Evolutionary conservation across 2,888 invertebrate genomes (phyloP), one percentile per base, ranked within the genome.

Genomic region (Scaptomyza flava): DNA sequence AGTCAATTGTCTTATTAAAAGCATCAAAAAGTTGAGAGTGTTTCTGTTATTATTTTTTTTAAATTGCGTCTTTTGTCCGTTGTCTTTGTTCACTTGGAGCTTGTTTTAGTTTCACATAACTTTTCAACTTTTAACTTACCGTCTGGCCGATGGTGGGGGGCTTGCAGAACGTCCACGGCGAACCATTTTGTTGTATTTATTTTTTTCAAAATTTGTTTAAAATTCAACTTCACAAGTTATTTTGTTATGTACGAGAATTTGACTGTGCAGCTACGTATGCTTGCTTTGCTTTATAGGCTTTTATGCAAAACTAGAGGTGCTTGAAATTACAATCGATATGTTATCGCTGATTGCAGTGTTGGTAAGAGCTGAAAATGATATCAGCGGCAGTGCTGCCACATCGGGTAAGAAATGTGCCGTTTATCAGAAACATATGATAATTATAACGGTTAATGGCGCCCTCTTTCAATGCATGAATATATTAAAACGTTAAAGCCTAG

Each of bases 111-210:
- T 54, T 43, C 36, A 23, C 36, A 23, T 23, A 27, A 53, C 17
- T 43, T 27, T 42, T 20, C 9, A 7, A 30, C 23, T 38, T 30
- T 17, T 34, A 41, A 81, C 77, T 92, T 93, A 94, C 94, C 94
- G 93, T 91, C 94, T 93, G 52, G 93, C 92, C 43, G 94, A 93
- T 81, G 95, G 94, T 65, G 95, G 94, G 68, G 96, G 95, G 90
- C 94, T 94, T 64, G 95, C 94, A 78, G 95, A 94, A 91, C 96
- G 93, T 93, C 96, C 96, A 91, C 96, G 94, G 92, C 96, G 93
- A 91, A 95, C 95, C 96, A 96, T 96, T 89, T 93, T 72, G 57
- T 62, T 69, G 66, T 14, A 60, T 66, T 79, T 56, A 7, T 38
- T 48, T 34, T 33, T 12, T 41, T 33, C 23, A 60, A 53, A 66